These are phyloP conservation scores for Ramazzottius varieornatus DNA, from an alignment of 2,888 invertebrate species.

Conservation along the genomic window DNA sequence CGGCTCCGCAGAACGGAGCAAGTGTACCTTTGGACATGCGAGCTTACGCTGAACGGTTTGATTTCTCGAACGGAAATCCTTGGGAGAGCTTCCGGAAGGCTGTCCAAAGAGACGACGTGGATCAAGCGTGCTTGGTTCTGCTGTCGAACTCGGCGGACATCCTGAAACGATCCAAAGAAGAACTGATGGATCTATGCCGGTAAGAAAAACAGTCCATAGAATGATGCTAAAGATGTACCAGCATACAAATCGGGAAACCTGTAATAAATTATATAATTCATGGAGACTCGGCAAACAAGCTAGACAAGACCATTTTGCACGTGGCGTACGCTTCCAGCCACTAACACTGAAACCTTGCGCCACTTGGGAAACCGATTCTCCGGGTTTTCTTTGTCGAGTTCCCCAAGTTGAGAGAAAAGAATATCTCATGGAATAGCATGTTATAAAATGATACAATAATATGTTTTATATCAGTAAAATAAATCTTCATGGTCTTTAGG, in stretches of 20 bases:
- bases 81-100: not conserved
- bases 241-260: no score
- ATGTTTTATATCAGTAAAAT: not conserved
- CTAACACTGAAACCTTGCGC: no score
- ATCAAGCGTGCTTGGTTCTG: not conserved
- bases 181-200: not conserved
- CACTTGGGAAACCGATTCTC: no score
- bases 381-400: not conserved
- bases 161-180: not conserved
- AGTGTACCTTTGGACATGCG: not conserved
- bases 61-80: not conserved
- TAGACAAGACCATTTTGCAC: no score
- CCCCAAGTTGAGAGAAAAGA: not conserved
- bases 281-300: no score
- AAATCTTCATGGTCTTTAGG: no score
- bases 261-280: no score
- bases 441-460: not conserved
- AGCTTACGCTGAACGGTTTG: not conserved
- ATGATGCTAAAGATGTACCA: no score
- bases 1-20: not conserved
- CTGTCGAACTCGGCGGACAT: not conserved
- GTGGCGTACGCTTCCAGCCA: no score
- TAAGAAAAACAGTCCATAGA: not conserved
- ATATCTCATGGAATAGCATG: not conserved
- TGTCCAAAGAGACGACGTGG: not conserved